These are phyloP conservation scores for Prenolepis imparis DNA, from an alignment of 2,888 invertebrate species.

Conservation along the genomic window DNA sequence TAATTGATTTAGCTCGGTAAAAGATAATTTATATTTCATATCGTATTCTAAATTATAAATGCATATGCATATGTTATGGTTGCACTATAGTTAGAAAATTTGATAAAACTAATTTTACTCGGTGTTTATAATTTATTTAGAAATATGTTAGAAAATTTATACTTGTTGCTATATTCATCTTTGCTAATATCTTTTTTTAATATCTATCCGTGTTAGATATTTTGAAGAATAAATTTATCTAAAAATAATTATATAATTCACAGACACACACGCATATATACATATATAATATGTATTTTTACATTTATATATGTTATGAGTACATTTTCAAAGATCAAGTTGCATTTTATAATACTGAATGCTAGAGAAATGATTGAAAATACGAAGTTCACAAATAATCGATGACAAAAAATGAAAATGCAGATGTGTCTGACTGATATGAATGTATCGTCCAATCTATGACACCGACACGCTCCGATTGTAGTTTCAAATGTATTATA, in stretches of 20 bases:
- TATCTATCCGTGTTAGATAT: neutral
- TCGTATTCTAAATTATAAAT: neutral
- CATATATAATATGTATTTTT: neutral
- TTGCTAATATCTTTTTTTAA: neutral
- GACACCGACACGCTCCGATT: constrained; percentile 54
- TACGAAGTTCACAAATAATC: constrained; percentile 16
- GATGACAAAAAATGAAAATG: constrained; percentile 45
- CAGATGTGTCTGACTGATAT: constrained; percentile 39
- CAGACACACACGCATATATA: neutral
- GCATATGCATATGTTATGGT: neutral
- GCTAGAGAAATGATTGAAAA: neutral
- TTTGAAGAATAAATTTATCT: neutral
- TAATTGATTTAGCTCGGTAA: neutral
- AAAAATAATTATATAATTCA: neutral
- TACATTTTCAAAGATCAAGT: neutral
- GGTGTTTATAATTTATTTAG: neutral
- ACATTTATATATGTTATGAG: neutral
- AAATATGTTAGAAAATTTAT: neutral
- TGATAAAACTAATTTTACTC: neutral
- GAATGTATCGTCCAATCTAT: constrained; percentile 47
- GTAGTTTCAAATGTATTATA: constrained; percentile 51
- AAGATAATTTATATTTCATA: neutral
- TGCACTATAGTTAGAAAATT: neutral
- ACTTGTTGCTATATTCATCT: neutral
- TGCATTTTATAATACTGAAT: neutral